Percentiles rank a stretch among this genome's conserved stretches.
These are phyloP conservation scores for Tetragonula clypearis DNA, from an alignment of 1,140 invertebrate species.

Conservation along the genomic window DNA sequence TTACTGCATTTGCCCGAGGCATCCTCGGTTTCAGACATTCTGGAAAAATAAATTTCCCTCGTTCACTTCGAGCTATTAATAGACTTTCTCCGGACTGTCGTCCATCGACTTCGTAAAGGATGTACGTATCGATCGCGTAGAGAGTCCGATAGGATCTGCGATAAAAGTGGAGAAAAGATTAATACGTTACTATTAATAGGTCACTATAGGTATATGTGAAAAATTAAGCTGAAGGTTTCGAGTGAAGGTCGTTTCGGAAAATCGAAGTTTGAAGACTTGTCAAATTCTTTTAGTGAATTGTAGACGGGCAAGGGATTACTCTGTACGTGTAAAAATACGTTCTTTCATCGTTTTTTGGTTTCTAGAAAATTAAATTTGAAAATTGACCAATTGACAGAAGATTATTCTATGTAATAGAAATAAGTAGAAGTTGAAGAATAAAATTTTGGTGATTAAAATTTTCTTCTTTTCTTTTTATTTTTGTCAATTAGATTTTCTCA, in stretches of 20 bases:
- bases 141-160: not conserved
- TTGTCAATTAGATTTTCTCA: not conserved
- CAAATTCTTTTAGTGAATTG: not conserved
- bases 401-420: too few species aligned
- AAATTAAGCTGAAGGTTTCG: not conserved
- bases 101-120: not conserved
- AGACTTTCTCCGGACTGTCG: not conserved
- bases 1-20: conserved; percentile 78
- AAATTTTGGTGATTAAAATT: too few species aligned
- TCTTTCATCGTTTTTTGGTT: not conserved
- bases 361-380: too few species aligned
- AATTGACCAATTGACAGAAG: too few species aligned
- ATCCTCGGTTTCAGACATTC: conserved; percentile 72
- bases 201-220: too few species aligned
- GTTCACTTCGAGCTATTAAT: conserved; percentile 39
- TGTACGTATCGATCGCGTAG: not conserved
- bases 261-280: not conserved
- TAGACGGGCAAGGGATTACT: not conserved
- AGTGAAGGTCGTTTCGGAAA: not conserved
- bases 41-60: conserved; percentile 60
- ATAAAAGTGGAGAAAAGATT: not conserved
- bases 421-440: too few species aligned
- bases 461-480: not conserved
- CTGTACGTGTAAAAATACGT: not conserved
- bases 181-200: too few species aligned